These are phyloP conservation scores for Lytechinus variegatus DNA, from an alignment of 35 echinoderm and acorn worm species.

Conservation along the genomic window DNA sequence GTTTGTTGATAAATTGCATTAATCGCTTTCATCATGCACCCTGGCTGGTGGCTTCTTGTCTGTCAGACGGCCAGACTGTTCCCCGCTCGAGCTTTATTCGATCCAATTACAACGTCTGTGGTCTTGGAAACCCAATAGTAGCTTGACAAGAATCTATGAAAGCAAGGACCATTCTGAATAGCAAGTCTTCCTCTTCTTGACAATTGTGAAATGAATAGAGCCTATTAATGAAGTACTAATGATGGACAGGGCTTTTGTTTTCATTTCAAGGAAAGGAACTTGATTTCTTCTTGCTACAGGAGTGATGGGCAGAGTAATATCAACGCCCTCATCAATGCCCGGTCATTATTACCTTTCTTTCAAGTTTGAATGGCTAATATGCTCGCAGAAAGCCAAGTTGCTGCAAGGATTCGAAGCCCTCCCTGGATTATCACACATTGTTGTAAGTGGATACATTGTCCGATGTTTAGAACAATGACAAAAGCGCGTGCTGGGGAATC, in stretches of 20 bases:
- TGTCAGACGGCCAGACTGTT: neutral
- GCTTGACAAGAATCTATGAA: neutral
- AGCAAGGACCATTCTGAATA: neutral
- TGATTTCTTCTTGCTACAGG: neutral
- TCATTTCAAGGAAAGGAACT: neutral
- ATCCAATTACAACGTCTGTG: constrained; percentile 11
- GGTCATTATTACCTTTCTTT: neutral
- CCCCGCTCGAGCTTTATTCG: neutral
- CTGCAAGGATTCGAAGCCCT: neutral
- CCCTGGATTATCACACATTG: neutral
- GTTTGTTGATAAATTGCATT: neutral
- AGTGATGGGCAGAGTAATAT: neutral
- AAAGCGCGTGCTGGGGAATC: neutral
- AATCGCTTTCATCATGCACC: neutral
- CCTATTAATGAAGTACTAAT: neutral
- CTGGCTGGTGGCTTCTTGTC: neutral
- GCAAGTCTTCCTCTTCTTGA: neutral
- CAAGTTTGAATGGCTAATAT: neutral
- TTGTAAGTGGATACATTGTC: neutral
- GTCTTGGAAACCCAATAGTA: neutral
- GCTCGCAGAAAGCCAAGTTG: neutral
- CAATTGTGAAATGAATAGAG: neutral
- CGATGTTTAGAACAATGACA: neutral
- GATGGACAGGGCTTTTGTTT: neutral
- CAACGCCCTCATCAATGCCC: neutral